Evolutionary conservation across 2,113 vertebrate species (phyloP).

Genomic region (Candoia aspera): DNA sequence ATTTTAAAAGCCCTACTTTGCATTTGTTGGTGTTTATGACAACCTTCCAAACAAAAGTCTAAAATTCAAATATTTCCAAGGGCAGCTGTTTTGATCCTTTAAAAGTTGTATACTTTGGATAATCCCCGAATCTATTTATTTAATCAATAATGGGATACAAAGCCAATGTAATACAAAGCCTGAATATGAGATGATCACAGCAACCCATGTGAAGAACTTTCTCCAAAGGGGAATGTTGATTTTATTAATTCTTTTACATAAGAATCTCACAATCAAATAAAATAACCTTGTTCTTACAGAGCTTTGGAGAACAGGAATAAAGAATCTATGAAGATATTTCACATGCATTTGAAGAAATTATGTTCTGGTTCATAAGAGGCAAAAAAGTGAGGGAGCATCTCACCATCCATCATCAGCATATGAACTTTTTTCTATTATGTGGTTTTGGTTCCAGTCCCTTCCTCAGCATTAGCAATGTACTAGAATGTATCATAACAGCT

Average conservation of each 20-base stretch:
- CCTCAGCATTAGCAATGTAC: not conserved
- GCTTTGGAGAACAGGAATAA: not conserved
- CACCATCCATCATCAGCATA: not conserved
- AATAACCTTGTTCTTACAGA: not conserved
- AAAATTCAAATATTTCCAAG: constrained; percentile 49
- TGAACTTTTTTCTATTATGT: not conserved
- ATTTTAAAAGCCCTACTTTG: constrained; percentile 76
- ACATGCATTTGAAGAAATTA: not conserved
- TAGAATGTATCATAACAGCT: not conserved
- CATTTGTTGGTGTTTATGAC: constrained; percentile 77
- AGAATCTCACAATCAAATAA: not conserved
- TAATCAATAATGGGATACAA: constrained; percentile 40
- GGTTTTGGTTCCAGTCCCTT: not conserved
- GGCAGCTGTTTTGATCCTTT: constrained; percentile 50
- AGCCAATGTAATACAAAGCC: constrained; percentile 26
- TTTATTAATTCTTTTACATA: not conserved
- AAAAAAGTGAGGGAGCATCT: not conserved
- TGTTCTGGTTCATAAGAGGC: not conserved
- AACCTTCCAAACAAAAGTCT: constrained; percentile 70
- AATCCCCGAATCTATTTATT: constrained; percentile 25
- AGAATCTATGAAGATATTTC: not conserved
- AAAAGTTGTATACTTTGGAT: constrained; percentile 5
- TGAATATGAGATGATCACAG: constrained; percentile 14
- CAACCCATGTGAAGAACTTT: not conserved
- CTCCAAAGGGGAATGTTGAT: not conserved